Evolutionary conservation across 2,888 invertebrate genomes (phyloP).

Genomic region (Trachelus tabidus): DNA sequence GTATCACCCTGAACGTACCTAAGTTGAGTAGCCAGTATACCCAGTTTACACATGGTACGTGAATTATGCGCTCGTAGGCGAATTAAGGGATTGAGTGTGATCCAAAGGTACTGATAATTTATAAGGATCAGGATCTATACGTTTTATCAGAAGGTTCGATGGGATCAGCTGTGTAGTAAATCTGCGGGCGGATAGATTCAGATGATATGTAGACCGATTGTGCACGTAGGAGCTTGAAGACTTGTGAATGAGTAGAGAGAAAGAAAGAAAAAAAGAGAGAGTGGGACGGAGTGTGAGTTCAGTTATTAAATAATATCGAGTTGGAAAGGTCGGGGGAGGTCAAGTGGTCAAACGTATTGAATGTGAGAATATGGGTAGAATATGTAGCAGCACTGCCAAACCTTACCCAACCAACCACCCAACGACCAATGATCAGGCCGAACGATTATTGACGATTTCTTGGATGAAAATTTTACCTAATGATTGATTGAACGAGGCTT

Average conservation of each 20-base stretch:
- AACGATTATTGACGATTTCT: not conserved
- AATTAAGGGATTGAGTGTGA: too few species aligned
- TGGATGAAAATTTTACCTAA: not conserved
- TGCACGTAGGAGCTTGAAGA: not conserved
- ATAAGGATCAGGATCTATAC: not conserved
- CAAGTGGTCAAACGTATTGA: not conserved
- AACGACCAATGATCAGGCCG: slow-evolving; percentile 37
- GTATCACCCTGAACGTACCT: not conserved
- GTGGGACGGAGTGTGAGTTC: not conserved
- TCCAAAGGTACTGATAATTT: not conserved
- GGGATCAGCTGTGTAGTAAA: not conserved
- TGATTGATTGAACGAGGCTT: not conserved
- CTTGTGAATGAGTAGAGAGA: not conserved
- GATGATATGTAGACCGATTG: not conserved
- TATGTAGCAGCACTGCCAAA: not conserved
- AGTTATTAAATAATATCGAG: not conserved
- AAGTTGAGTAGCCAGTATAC: not conserved
- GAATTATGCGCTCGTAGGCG: not conserved
- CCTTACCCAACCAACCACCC: slow-evolving; percentile 42
- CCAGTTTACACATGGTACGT: not conserved
- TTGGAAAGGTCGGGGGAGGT: not conserved
- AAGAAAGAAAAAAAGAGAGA: not conserved
- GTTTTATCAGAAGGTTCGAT: not conserved
- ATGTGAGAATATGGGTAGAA: not conserved
- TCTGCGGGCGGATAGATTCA: not conserved